These are phyloP conservation scores for Microtus richardsoni DNA, from an alignment of 2,113 vertebrate species.

Conservation along the genomic window DNA sequence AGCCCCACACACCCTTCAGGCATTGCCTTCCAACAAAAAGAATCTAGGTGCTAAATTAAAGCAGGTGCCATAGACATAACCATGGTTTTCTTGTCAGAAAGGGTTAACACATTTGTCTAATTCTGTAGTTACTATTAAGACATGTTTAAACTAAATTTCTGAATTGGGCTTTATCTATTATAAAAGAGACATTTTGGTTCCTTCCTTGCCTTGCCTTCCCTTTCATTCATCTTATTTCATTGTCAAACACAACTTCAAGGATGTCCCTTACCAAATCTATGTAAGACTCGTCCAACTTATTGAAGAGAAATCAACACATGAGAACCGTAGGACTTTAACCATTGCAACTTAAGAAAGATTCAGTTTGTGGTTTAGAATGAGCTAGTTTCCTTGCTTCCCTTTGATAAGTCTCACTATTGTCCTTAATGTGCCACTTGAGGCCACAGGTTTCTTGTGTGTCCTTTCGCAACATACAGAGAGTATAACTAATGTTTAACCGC, in stretches of 20 bases:
- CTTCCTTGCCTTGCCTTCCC: not conserved
- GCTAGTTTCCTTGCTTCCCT: not conserved
- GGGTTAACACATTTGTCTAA: not conserved
- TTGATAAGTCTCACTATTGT: slow-evolving; percentile 10
- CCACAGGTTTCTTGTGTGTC: not conserved
- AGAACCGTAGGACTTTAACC: not conserved
- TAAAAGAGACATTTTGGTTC: not conserved
- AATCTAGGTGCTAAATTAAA: not conserved
- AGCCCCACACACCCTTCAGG: not conserved
- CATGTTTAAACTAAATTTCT: not conserved
- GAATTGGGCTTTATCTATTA: not conserved
- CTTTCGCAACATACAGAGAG: not conserved
- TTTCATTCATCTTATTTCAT: not conserved
- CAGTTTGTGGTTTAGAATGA: not conserved
- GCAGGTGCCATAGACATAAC: not conserved
- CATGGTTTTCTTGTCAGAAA: not conserved
- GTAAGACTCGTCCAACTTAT: not conserved
- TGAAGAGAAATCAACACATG: slow-evolving; percentile 41
- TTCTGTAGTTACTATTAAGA: not conserved
- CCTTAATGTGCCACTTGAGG: not conserved
- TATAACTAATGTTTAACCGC: not conserved
- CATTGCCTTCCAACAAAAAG: not conserved
- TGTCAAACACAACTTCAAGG: not conserved
- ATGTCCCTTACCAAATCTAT: not conserved
- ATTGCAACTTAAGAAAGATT: slow-evolving; percentile 17